Evolutionary conservation across 2,888 invertebrate species (phyloP), one percentile per base, ranked within the genome.

Genomic region (Stenoptilia bipunctidactyla): DNA sequence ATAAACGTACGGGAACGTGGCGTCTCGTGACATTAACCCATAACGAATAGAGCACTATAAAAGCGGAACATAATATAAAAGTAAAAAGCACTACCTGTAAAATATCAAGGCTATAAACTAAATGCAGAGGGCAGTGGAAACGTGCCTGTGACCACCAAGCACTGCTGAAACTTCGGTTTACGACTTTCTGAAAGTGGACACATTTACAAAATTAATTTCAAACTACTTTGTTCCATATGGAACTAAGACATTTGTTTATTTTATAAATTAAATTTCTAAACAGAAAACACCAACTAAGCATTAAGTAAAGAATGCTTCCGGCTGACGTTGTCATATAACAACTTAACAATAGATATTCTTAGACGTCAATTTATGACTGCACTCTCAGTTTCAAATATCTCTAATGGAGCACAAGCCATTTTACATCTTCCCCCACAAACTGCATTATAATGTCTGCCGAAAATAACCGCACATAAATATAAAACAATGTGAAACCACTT

Each of bases 401-500:
- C 61, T 83, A 83, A 83, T 83, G 83, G 83, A 77, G 73, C 63
- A 76, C 71, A 68, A 75, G 73, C 68, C 74, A 70, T 76, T 72
- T 71, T 67, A 76, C 77, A 71, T 79, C 71, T 79, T 72, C 82
- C 83, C 83, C 80, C 75, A 77, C 82, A 77, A 80, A 77, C 79
- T 75, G 77, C 77, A 76, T 80, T 79, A 83, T 82, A 79, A 83
- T 76, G 83, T 77, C 71, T 59, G 69, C 72, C 79, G 62, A 80
- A 83, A 83, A 83, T 83, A 83, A 76, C 77, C 74, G 65, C 77
- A 80, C 82, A 83, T 83, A 82, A 83, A 83, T 82, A 82, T 76
- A 80, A 83, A 82, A 80, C 80, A 83, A 83, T 82, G 83, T 83
- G 80, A 82, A 80, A 82, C 83, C 83, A 83, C 83, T 83, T 83